Evolutionary conservation across 30 jellyfish, hydroid and myxozoan genomes (phyloP).

Genomic region (Morbakka virulenta): DNA sequence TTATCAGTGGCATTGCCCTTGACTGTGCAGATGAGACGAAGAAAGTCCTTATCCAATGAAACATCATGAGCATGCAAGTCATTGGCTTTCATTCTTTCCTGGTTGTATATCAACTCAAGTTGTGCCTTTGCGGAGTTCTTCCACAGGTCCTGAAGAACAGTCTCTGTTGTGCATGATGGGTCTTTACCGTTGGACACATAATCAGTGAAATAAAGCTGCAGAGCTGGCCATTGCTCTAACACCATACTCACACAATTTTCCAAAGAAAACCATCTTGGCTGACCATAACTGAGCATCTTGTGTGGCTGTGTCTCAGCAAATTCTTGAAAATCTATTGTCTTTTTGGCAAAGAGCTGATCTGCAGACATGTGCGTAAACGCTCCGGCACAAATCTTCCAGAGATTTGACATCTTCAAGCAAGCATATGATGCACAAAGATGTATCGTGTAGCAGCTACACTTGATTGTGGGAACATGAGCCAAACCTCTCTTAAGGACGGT

Average conservation of each 20-base stretch:
- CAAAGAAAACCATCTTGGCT: slow-evolving; percentile 49
- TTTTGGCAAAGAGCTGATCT: slow-evolving; percentile 14
- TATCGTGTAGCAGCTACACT: slow-evolving; percentile 27
- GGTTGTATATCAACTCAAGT: neutral
- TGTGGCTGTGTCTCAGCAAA: slow-evolving; percentile 47
- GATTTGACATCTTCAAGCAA: slow-evolving; percentile 10
- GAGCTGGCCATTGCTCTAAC: slow-evolving; percentile 48
- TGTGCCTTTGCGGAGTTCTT: neutral
- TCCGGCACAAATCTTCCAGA: slow-evolving; percentile 32
- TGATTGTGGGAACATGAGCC: slow-evolving; percentile 12
- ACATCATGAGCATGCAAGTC: neutral
- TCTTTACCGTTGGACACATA: slow-evolving; percentile 25
- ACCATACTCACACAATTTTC: slow-evolving; percentile 18
- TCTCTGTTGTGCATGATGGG: slow-evolving; percentile 31
- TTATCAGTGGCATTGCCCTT: neutral
- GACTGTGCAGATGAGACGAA: neutral
- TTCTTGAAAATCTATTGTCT: slow-evolving; percentile 19
- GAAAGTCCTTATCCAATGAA: neutral
- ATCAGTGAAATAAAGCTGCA: slow-evolving; percentile 22
- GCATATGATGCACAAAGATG: slow-evolving; percentile 28
- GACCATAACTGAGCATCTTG: slow-evolving; percentile 43
- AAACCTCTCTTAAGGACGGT: slow-evolving; percentile 9
- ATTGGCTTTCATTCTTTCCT: neutral
- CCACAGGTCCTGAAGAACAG: neutral
- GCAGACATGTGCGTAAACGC: slow-evolving; percentile 26